A percentile compares a stretch with the other conserved stretches of the same genome.
phyloP scores from a whole-genome alignment of 2,797 vertebrate genomes.

The Dermochelys coriacea region DNA sequence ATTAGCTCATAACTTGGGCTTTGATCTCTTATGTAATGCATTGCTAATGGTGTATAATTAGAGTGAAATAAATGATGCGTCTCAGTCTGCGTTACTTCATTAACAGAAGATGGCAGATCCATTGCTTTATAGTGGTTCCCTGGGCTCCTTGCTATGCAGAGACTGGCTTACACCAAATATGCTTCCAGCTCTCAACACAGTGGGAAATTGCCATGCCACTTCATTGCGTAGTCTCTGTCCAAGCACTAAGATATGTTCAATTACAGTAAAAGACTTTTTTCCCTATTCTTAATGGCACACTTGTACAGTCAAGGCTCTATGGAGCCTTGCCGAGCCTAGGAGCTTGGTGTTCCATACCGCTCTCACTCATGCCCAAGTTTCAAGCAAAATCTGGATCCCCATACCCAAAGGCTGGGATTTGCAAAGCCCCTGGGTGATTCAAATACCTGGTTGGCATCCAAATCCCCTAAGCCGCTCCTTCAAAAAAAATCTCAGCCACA shows the following conservation, averaged over 20 bases:
- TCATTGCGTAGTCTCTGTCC: slow-evolving; percentile 8
- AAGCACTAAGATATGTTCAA: slow-evolving; percentile 13
- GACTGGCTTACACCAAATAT: neutral
- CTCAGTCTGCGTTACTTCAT: neutral
- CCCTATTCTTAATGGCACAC: neutral
- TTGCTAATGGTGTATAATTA: slow-evolving; percentile 49
- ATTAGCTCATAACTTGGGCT: slow-evolving; percentile 36
- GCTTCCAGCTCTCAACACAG: neutral
- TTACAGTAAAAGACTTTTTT: slow-evolving; percentile 36
- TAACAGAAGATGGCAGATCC: slow-evolving; percentile 26
- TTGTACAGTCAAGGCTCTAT: neutral
- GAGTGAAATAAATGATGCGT: slow-evolving; percentile 6
- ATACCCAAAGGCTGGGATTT: neutral
- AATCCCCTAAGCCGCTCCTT: neutral
- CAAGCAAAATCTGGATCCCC: fast-evolving
- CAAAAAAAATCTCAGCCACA: neutral
- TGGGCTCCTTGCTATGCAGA: neutral
- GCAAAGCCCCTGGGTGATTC: neutral
- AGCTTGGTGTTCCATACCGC: fast-evolving
- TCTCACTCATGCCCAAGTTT: neutral
- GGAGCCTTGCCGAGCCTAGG: fast-evolving
- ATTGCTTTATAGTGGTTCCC: slow-evolving; percentile 8
- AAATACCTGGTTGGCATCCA: neutral
- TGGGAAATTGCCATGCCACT: neutral
- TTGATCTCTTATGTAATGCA: slow-evolving; percentile 45